phyloP scores from a whole-genome alignment of 2,113 vertebrate species.

The Caretta caretta region DNA sequence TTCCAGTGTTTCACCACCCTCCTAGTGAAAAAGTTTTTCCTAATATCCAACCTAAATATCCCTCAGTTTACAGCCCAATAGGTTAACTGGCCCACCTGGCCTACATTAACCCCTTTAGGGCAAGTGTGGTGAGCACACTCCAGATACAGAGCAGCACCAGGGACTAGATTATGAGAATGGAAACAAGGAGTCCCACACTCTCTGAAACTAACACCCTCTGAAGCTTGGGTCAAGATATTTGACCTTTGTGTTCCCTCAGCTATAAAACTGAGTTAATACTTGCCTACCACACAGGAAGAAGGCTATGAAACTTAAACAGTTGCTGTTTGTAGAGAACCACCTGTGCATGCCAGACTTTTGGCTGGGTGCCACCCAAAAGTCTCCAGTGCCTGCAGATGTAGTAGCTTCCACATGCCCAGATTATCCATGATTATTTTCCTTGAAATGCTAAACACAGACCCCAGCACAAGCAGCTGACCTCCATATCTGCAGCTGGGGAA shows the following conservation, averaged over 20 bases:
- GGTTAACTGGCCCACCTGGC: not conserved
- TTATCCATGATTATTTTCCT: not conserved
- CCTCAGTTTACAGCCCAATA: not conserved
- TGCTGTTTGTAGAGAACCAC: not conserved
- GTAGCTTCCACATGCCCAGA: not conserved
- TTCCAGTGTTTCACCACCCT: too few relatives aligned
- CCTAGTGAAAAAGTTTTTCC: too few relatives aligned
- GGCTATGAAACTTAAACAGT: not conserved
- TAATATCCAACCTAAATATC: not conserved
- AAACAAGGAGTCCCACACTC: not conserved
- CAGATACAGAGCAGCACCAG: not conserved
- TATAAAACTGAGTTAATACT: not conserved
- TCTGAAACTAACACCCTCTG: not conserved
- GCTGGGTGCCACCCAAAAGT: not conserved
- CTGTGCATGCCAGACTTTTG: not conserved
- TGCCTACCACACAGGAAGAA: not conserved
- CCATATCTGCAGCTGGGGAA: not conserved
- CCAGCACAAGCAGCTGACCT: not conserved
- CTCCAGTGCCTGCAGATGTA: not conserved
- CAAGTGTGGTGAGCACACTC: not conserved
- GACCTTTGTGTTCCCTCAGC: not conserved
- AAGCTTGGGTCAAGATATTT: not conserved
- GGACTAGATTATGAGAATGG: not conserved
- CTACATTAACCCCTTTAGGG: not conserved
- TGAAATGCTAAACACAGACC: not conserved